Evolutionary conservation across 2,113 vertebrate genomes (phyloP).

Genomic region (Notothenia coriiceps): DNA sequence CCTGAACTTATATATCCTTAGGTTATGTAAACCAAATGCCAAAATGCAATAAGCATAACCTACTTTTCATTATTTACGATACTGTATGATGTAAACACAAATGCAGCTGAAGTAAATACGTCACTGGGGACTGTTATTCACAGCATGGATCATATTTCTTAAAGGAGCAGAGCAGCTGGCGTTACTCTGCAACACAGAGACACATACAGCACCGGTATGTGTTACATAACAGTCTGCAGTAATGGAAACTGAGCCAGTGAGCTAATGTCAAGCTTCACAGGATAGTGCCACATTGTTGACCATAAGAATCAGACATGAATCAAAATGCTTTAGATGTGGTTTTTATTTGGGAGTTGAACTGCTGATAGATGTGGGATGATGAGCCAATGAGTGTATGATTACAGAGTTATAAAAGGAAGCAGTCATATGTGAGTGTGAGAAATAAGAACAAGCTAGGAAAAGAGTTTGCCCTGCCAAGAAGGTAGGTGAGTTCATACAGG

Average conservation of each 20-base stretch:
- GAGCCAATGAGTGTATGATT: constrained; percentile 75
- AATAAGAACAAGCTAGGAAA: constrained; percentile 30
- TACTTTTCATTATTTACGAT: neutral
- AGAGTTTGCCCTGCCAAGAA: neutral
- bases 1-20: neutral
- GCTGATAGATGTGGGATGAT: constrained; percentile 35
- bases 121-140: neutral
- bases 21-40: neutral
- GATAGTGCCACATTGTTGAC: constrained; percentile 14
- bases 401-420: constrained; percentile 82
- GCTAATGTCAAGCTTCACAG: constrained; percentile 40
- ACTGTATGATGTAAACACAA: neutral
- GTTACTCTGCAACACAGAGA: constrained; percentile 14
- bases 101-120: neutral
- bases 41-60: neutral
- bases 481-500: constrained; percentile 31
- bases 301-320: neutral
- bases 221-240: constrained; percentile 51
- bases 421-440: constrained; percentile 12
- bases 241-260: constrained; percentile 36
- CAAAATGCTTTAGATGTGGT: constrained; percentile 1
- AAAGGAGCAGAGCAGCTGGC: constrained; percentile 30
- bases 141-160: constrained; percentile 9
- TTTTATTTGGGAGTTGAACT: constrained; percentile 16
- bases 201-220: neutral